phyloP scores from a whole-genome alignment of 1,140 invertebrate species.

The Trichonephila clavata region DNA sequence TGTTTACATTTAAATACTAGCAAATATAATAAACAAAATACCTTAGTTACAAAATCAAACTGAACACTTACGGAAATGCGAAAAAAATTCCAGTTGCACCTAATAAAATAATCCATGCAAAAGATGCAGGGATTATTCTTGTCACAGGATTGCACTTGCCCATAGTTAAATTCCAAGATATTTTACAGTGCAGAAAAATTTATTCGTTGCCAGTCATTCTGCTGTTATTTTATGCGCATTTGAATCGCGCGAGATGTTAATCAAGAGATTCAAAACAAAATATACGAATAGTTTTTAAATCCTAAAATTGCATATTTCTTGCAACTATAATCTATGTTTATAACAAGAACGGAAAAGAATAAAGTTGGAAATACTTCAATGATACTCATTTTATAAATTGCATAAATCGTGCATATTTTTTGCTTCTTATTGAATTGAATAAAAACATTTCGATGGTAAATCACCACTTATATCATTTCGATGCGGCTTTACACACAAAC shows the following conservation, averaged over 20 bases:
- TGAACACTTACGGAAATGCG: conserved; percentile 94
- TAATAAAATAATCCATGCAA: conserved; percentile 96
- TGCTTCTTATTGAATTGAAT: neutral
- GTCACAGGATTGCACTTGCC: conserved; percentile 83
- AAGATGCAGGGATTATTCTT: conserved; percentile 96
- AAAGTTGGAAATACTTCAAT: neutral
- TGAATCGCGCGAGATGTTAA: neutral
- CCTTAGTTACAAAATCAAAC: too few relatives aligned
- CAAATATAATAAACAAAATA: too few relatives aligned
- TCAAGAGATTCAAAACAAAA: neutral
- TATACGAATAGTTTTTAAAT: neutral
- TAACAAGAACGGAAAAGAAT: neutral
- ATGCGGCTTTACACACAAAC: neutral
- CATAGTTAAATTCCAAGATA: conserved; percentile 30
- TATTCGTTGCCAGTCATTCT: conserved; percentile 30
- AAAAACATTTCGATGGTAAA: neutral
- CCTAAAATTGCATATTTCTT: neutral
- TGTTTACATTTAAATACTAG: too few relatives aligned
- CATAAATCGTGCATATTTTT: neutral
- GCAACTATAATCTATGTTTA: neutral
- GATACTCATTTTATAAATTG: neutral
- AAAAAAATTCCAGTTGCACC: conserved; percentile 96
- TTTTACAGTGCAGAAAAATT: neutral
- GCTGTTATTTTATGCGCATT: neutral
- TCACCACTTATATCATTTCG: neutral